Evolutionary conservation across 2,888 invertebrate genomes (phyloP).

Genomic region (Tribolium freemani): DNA sequence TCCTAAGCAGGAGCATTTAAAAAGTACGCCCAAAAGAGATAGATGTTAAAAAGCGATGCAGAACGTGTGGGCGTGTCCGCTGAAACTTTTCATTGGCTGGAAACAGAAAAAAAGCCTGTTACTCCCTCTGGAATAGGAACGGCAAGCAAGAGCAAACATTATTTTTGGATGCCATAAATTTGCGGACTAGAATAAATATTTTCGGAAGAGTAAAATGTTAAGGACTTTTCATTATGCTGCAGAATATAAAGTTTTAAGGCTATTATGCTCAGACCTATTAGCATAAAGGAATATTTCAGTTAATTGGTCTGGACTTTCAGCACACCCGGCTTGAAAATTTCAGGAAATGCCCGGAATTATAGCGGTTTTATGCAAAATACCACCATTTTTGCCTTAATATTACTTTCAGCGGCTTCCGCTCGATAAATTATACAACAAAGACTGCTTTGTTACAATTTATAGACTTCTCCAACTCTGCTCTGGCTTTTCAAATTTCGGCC

Average conservation of each 20-base stretch:
- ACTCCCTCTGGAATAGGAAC: constrained; percentile 63
- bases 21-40: constrained; percentile 59
- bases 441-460: constrained; percentile 40
- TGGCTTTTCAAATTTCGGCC: constrained; percentile 5
- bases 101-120: constrained; percentile 64
- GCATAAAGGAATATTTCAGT: constrained; percentile 68
- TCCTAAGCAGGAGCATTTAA: constrained; percentile 62
- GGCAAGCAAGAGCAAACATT: constrained; percentile 67
- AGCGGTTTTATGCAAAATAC: constrained; percentile 62
- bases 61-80: constrained; percentile 62
- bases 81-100: constrained; percentile 67
- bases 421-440: constrained; percentile 54
- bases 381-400: constrained; percentile 59
- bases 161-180: constrained; percentile 70
- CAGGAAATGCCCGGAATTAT: constrained; percentile 63
- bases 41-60: constrained; percentile 61
- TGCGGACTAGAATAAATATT: constrained; percentile 69
- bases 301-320: constrained; percentile 65
- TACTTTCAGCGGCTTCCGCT: constrained; percentile 52
- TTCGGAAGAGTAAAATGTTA: constrained; percentile 69
- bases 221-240: constrained; percentile 69
- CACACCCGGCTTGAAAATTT: constrained; percentile 57
- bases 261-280: constrained; percentile 67
- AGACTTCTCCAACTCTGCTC: constrained; percentile 22
- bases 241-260: constrained; percentile 68